A percentile compares a stretch with the other conserved stretches of the same genome.
phyloP scores from a whole-genome alignment of 1,140 invertebrate genomes.

The Brachionus rubens region DNA sequence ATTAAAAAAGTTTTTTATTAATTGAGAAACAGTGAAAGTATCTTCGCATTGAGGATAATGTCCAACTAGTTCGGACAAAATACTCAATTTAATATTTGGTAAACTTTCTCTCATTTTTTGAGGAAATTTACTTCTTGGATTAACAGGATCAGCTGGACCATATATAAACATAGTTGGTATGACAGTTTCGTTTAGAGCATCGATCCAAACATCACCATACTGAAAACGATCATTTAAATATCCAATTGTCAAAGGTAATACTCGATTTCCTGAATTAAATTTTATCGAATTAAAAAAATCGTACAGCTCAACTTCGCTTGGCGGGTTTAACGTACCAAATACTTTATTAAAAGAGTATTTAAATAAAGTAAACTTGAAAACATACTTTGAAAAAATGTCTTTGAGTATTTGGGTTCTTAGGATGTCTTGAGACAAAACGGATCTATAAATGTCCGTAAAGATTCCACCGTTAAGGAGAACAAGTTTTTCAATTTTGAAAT shows the following conservation, averaged over 20 bases:
- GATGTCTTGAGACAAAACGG: slow-evolving; percentile 43
- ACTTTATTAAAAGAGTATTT: slow-evolving; percentile 47
- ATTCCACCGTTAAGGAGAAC: slow-evolving; percentile 57
- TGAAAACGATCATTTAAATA: slow-evolving; percentile 48
- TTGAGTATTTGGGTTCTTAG: background rate
- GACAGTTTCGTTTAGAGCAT: slow-evolving; percentile 50
- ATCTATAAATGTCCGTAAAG: slow-evolving; percentile 53
- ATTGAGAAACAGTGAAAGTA: slow-evolving; percentile 21
- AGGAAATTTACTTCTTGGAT: slow-evolving; percentile 48
- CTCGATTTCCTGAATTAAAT: slow-evolving; percentile 52
- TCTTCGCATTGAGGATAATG: slow-evolving; percentile 47
- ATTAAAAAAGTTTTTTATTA: slow-evolving; percentile 18
- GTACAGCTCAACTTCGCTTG: slow-evolving; percentile 50
- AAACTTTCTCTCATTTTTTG: background rate
- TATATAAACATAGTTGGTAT: slow-evolving; percentile 54
- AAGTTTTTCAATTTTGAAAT: slow-evolving; percentile 49
- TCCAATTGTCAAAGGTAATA: slow-evolving; percentile 47
- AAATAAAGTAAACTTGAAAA: slow-evolving; percentile 28
- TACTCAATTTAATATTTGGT: background rate
- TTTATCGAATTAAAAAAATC: slow-evolving; percentile 52
- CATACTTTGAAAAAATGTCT: background rate
- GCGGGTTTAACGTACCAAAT: slow-evolving; percentile 53
- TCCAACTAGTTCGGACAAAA: slow-evolving; percentile 20
- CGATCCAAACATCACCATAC: slow-evolving; percentile 48
- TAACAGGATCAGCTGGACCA: slow-evolving; percentile 55